Evolutionary conservation across 2,797 vertebrate species (phyloP).

Genomic region (Amniataba percoides): DNA sequence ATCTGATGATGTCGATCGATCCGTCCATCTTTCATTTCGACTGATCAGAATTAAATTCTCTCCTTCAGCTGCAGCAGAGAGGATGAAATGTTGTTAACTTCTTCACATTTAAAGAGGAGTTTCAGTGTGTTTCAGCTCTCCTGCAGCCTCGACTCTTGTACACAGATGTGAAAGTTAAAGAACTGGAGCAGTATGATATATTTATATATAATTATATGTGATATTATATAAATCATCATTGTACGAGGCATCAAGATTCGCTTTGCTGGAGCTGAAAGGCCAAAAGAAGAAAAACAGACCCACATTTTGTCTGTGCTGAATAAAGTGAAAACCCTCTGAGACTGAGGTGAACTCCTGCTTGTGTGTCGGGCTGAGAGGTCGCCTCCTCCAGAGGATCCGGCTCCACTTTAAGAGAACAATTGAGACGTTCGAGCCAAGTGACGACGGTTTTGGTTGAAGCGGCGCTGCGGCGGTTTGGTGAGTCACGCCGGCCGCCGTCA

Average conservation of each 20-base stretch:
- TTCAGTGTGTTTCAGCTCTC: not conserved
- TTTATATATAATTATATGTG: no score
- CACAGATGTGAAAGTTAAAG: not conserved
- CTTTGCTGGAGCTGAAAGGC: not conserved
- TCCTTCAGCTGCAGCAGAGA: no score
- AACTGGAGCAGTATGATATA: no score
- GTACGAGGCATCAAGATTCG: not conserved
- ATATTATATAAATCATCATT: not conserved
- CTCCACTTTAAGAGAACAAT: not conserved
- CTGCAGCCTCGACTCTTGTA: not conserved
- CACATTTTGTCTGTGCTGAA: no score
- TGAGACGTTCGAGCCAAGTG: not conserved
- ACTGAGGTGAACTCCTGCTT: not conserved
- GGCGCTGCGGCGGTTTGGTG: not conserved
- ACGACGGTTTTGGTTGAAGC: not conserved
- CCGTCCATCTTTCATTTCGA: not conserved
- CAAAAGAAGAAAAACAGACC: not conserved
- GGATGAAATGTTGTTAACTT: not conserved
- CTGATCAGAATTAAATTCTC: not conserved
- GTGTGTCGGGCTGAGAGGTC: not conserved
- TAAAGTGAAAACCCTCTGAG: not conserved
- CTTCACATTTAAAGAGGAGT: no score
- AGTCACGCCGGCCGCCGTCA: not conserved
- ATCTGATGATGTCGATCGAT: not conserved
- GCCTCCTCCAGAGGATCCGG: not conserved